phyloP scores from a whole-genome alignment of 2,888 invertebrate genomes.

The Noctua pronuba region DNA sequence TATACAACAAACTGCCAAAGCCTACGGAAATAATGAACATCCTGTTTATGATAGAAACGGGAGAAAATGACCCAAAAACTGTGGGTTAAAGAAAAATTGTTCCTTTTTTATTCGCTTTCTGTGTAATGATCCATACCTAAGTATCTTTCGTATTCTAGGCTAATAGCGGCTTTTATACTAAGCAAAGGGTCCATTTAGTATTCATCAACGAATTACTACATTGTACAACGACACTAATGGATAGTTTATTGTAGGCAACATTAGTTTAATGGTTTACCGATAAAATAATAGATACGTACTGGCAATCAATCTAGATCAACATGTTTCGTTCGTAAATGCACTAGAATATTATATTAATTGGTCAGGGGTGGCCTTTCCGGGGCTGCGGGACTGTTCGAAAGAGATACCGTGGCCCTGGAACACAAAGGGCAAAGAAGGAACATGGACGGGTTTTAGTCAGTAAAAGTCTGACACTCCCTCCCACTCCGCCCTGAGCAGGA shows the following conservation, averaged over 20 bases:
- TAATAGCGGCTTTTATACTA: conserved; percentile 49
- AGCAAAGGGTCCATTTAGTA: conserved; percentile 27
- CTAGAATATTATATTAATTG: not conserved
- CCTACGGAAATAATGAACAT: conserved; percentile 8
- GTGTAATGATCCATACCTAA: conserved; percentile 52
- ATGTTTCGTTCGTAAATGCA: not conserved
- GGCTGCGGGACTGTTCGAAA: too few relatives aligned
- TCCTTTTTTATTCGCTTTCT: conserved; percentile 30
- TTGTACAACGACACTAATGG: conserved; percentile 19
- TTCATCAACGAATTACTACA: conserved; percentile 30
- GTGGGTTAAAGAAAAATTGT: conserved; percentile 1
- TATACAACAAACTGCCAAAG: not conserved
- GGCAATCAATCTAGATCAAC: not conserved
- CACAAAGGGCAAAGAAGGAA: too few relatives aligned
- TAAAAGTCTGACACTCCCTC: too few relatives aligned
- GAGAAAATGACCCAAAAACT: conserved; percentile 11
- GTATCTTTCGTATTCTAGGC: conserved; percentile 25
- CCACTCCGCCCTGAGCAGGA: too few relatives aligned
- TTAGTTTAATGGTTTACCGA: conserved; percentile 1
- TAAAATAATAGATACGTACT: not conserved
- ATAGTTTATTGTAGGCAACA: not conserved
- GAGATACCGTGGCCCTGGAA: too few relatives aligned
- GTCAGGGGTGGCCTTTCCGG: not conserved
- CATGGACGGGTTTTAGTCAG: too few relatives aligned
- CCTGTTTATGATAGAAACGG: conserved; percentile 5